These are phyloP conservation scores for Chironex yamaguchii DNA, from an alignment of 30 jellyfish, hydroid and myxozoan genomes.

Conservation along the genomic window DNA sequence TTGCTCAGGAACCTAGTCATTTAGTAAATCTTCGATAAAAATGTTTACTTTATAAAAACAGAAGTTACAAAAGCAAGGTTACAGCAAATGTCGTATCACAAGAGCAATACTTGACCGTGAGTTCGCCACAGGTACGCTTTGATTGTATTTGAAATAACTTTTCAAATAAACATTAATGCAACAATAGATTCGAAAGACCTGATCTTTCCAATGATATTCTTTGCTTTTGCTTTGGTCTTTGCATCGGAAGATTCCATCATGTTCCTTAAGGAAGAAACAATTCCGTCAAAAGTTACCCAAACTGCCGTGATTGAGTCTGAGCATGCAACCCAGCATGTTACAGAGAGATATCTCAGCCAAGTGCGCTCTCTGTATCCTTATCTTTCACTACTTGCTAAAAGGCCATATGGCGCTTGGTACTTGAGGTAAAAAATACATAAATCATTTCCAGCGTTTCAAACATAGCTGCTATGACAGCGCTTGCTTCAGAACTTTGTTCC, in stretches of 20 bases:
- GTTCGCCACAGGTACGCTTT: too few relatives aligned
- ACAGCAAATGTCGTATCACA: too few relatives aligned
- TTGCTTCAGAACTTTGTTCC: slow-evolving; percentile 66
- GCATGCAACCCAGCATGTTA: slow-evolving; percentile 56
- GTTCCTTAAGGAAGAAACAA: slow-evolving; percentile 26
- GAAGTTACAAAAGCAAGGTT: too few relatives aligned
- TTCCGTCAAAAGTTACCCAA: slow-evolving; percentile 14
- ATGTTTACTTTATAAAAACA: too few relatives aligned
- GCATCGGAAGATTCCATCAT: slow-evolving; percentile 17
- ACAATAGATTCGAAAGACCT: slow-evolving; percentile 40
- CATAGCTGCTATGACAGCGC: slow-evolving; percentile 68
- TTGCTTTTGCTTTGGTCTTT: slow-evolving; percentile 28
- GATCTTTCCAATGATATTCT: slow-evolving; percentile 35
- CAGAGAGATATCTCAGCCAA: slow-evolving; percentile 52
- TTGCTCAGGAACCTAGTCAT: too few relatives aligned
- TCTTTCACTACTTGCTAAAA: slow-evolving; percentile 54
- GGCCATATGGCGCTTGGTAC: slow-evolving; percentile 66
- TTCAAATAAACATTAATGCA: slow-evolving; percentile 29
- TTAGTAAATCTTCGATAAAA: too few relatives aligned
- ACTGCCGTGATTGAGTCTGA: slow-evolving; percentile 33
- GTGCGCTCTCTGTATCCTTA: slow-evolving; percentile 60
- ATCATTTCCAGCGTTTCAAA: slow-evolving; percentile 59
- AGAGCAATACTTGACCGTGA: too few relatives aligned
- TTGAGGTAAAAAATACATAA: slow-evolving; percentile 55
- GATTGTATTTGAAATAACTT: slow-evolving; percentile 11